Evolutionary conservation across 1,140 invertebrate species (phyloP).

Genomic region (Caenorhabditis remanei): DNA sequence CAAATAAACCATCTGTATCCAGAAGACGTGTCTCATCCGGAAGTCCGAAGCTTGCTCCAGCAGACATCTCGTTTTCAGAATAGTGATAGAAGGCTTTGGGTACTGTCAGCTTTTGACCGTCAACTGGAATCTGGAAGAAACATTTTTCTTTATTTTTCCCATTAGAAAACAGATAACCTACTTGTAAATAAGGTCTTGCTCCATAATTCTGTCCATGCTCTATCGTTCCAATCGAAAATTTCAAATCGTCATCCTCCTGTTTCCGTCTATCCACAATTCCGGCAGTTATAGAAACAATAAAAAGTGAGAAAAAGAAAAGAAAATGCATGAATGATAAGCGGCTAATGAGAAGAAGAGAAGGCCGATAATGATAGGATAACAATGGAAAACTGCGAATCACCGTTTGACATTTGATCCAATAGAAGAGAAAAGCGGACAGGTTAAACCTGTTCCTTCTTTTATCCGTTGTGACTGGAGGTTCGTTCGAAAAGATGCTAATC

Average conservation of each 20-base stretch:
- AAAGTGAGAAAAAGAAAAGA: slow-evolving; percentile 42
- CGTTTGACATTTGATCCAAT: slow-evolving; percentile 47
- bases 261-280: slow-evolving; percentile 5
- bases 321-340: background rate
- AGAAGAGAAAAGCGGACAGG: background rate
- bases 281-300: slow-evolving; percentile 6
- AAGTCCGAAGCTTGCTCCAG: slow-evolving; percentile 55
- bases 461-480: background rate
- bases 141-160: background rate
- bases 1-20: slow-evolving; percentile 18
- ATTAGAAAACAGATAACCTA: background rate
- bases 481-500: slow-evolving; percentile 16
- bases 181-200: slow-evolving; percentile 33
- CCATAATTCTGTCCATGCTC: slow-evolving; percentile 35
- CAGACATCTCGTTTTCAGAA: slow-evolving; percentile 56
- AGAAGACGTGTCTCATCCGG: slow-evolving; percentile 53
- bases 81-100: slow-evolving; percentile 62
- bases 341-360: background rate
- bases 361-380: slow-evolving; percentile 29
- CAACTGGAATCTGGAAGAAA: slow-evolving; percentile 57
- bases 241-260: slow-evolving; percentile 3
- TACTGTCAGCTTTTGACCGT: slow-evolving; percentile 23
- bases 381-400: slow-evolving; percentile 22
- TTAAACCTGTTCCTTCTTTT: slow-evolving; percentile 28
- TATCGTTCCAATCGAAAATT: slow-evolving; percentile 28